phyloP scores from a whole-genome alignment of 2,113 vertebrate species.

The Theropithecus gelada region DNA sequence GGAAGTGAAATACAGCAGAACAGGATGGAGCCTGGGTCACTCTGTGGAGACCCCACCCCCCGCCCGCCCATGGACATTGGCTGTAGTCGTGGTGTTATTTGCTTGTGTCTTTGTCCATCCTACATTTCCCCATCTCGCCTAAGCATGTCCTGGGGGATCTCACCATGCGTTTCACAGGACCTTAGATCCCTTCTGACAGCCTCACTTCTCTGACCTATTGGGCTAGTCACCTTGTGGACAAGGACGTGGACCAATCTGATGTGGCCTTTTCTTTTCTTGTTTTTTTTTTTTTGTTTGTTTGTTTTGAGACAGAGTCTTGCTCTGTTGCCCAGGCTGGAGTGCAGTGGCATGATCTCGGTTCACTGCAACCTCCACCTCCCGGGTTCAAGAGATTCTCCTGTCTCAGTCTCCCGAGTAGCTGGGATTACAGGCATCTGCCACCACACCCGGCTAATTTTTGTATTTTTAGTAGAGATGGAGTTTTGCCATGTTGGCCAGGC shows the following conservation, averaged over 20 bases:
- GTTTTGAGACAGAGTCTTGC: too few species aligned
- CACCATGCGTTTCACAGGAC: too few species aligned
- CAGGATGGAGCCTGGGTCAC: background rate
- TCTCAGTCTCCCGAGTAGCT: too few species aligned
- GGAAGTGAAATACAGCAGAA: background rate
- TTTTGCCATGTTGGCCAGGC: too few species aligned
- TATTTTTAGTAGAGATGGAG: too few species aligned
- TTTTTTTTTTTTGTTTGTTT: too few species aligned
- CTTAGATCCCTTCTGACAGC: background rate
- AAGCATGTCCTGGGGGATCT: background rate
- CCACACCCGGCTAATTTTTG: too few species aligned
- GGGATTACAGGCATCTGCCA: too few species aligned
- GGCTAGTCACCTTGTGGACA: background rate
- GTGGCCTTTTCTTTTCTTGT: background rate
- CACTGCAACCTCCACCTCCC: too few species aligned
- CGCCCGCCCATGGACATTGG: rapidly evolving
- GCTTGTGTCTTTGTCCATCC: background rate
- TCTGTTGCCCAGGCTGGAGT: too few species aligned
- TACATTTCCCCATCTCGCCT: background rate
- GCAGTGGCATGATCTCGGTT: too few species aligned
- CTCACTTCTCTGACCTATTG: background rate
- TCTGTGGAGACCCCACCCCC: background rate
- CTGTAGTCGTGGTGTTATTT: rapidly evolving
- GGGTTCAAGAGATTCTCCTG: too few species aligned
- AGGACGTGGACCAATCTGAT: background rate